These are phyloP conservation scores for Gymnosoma rotundatum DNA, from an alignment of 2,888 invertebrate genomes.

Conservation along the genomic window DNA sequence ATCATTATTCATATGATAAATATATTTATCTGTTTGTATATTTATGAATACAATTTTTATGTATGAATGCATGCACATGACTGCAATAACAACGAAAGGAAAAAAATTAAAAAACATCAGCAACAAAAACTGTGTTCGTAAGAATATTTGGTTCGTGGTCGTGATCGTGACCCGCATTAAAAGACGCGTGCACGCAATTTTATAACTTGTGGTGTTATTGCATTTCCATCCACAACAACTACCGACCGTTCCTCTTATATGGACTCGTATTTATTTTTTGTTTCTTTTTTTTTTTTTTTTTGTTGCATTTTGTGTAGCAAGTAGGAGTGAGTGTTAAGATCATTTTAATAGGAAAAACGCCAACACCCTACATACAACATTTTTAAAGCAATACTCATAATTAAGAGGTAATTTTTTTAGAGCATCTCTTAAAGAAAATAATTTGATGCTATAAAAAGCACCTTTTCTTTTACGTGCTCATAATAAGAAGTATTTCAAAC, in stretches of 20 bases:
- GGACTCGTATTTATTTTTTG: no score
- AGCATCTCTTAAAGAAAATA: no score
- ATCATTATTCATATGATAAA: slow-evolving; percentile 60
- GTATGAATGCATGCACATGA: slow-evolving; percentile 34
- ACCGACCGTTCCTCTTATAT: slow-evolving; percentile 40
- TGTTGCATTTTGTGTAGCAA: slow-evolving; percentile 38
- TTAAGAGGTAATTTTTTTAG: no score
- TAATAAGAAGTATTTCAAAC: no score
- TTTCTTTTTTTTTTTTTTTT: not conserved
- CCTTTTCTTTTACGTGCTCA: no score
- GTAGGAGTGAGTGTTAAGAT: slow-evolving; percentile 44
- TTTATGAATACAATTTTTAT: not conserved
- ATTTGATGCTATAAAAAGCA: no score
- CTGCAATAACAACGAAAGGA: slow-evolving; percentile 12
- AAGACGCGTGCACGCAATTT: slow-evolving; percentile 70
- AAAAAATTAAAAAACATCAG: slow-evolving; percentile 23
- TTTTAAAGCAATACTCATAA: not conserved
- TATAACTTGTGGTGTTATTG: slow-evolving; percentile 65
- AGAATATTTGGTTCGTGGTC: slow-evolving; percentile 70
- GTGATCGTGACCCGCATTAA: slow-evolving; percentile 71
- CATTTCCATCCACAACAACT: slow-evolving; percentile 53
- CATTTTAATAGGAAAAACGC: slow-evolving; percentile 18
- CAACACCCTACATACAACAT: slow-evolving; percentile 27
- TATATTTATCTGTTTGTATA: not conserved
- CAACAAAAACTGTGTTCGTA: slow-evolving; percentile 51